These are phyloP conservation scores for Esox masquinongy DNA, from an alignment of 2,797 vertebrate species.

Conservation along the genomic window DNA sequence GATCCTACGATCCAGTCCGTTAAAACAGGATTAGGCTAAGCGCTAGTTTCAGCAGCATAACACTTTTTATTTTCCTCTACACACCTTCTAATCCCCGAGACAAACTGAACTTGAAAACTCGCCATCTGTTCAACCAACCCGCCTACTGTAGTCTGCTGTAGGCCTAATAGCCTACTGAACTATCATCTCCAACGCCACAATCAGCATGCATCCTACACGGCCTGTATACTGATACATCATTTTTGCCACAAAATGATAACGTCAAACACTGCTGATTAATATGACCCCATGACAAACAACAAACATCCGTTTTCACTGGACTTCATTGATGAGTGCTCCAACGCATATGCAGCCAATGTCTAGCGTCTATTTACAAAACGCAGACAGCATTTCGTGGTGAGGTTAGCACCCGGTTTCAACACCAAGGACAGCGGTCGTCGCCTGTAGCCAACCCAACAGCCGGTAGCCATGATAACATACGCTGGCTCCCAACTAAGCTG, in stretches of 20 bases:
- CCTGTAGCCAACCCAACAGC: slow-evolving; percentile 31
- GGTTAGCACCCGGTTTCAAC: slow-evolving; percentile 63
- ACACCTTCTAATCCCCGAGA: slow-evolving; percentile 59
- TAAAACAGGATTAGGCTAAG: slow-evolving; percentile 55
- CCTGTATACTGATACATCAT: slow-evolving; percentile 28
- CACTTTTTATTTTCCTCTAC: slow-evolving; percentile 68
- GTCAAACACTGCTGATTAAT: background rate
- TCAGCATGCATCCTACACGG: slow-evolving; percentile 3
- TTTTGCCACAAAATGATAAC: slow-evolving; percentile 46
- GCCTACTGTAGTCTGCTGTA: slow-evolving; percentile 52
- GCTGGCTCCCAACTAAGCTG: slow-evolving; percentile 37
- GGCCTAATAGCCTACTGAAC: slow-evolving; percentile 8
- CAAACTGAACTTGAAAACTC: slow-evolving; percentile 64
- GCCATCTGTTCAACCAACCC: slow-evolving; percentile 65
- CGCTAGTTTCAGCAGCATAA: slow-evolving; percentile 42
- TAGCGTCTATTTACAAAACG: slow-evolving; percentile 29
- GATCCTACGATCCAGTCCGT: slow-evolving; percentile 2
- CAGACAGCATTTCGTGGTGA: slow-evolving; percentile 30
- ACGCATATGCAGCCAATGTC: background rate
- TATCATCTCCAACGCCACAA: slow-evolving; percentile 30
- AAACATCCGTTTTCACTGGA: slow-evolving; percentile 19
- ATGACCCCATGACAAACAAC: background rate
- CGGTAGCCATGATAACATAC: slow-evolving; percentile 69
- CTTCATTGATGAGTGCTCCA: background rate
- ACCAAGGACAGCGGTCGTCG: slow-evolving; percentile 79